phyloP scores from a whole-genome alignment of 1,140 invertebrate species.

The Pogonomyrmex californicus region DNA sequence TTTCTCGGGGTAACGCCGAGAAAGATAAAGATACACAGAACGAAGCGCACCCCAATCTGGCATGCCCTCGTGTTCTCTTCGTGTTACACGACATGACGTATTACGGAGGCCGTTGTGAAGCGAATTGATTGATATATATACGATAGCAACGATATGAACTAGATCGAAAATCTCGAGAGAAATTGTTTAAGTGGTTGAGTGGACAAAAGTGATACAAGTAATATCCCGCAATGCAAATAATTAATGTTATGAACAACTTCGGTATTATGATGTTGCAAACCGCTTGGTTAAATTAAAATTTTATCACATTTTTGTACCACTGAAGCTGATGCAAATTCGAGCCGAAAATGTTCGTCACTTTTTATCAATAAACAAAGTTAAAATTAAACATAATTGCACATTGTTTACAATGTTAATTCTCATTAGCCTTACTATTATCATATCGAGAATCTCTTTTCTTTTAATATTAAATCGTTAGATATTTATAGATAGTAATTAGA shows the following conservation, averaged over 20 bases:
- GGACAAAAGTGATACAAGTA: neutral
- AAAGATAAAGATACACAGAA: constrained; percentile 65
- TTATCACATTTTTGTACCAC: neutral
- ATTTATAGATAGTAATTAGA: neutral
- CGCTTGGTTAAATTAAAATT: neutral
- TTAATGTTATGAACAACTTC: neutral
- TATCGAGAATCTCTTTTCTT: too few species aligned
- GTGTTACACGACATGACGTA: constrained; percentile 24
- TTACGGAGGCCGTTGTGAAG: constrained; percentile 20
- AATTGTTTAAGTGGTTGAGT: constrained; percentile 19
- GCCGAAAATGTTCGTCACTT: too few species aligned
- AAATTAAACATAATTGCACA: too few species aligned
- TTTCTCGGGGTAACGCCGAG: constrained; percentile 1
- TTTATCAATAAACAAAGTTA: too few species aligned
- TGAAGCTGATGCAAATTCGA: too few species aligned
- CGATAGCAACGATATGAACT: neutral
- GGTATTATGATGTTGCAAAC: neutral
- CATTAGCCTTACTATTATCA: too few species aligned
- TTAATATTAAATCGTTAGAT: too few species aligned
- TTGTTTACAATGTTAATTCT: too few species aligned
- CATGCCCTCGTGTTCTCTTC: constrained; percentile 34
- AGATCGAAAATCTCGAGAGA: constrained; percentile 34
- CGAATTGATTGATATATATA: constrained; percentile 54
- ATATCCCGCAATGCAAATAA: too few species aligned
- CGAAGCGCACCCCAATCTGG: constrained; percentile 38